Conservation (phyloP, 2,797 vertebrate genomes). For the Staurois parvus region DNA sequence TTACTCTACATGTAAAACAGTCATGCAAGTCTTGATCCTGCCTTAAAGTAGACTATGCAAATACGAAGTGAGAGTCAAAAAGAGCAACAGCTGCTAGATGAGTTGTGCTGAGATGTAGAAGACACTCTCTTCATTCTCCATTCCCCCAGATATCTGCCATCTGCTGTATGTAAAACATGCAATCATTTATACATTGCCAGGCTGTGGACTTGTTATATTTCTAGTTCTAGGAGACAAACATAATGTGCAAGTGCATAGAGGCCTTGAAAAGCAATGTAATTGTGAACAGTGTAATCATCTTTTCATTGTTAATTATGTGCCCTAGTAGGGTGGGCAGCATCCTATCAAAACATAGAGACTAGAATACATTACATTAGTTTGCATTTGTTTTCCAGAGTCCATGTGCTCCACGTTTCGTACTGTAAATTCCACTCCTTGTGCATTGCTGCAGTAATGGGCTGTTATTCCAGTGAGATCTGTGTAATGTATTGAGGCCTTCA, state of each 20-base stretch:
- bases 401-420: not conserved
- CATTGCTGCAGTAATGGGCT: not conserved
- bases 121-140: conserved; percentile 69
- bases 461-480: not conserved
- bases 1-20: not conserved
- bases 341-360: no score
- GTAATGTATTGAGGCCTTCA: no score
- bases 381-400: no score
- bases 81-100: conserved; percentile 90
- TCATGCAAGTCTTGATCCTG: conserved; percentile 48
- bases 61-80: conserved; percentile 71
- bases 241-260: not conserved
- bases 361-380: no score
- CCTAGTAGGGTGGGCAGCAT: not conserved
- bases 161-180: conserved; percentile 93
- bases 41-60: conserved; percentile 79
- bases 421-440: not conserved
- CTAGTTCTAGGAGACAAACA: no score
- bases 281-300: no score
- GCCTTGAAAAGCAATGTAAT: no score
- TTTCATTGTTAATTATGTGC: not conserved
- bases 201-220: conserved; percentile 69
- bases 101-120: conserved; percentile 73
- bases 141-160: conserved; percentile 89
- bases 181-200: conserved; percentile 86